These are phyloP conservation scores for Ganaspis brasiliensis DNA, from an alignment of 2,888 invertebrate species.

Conservation along the genomic window DNA sequence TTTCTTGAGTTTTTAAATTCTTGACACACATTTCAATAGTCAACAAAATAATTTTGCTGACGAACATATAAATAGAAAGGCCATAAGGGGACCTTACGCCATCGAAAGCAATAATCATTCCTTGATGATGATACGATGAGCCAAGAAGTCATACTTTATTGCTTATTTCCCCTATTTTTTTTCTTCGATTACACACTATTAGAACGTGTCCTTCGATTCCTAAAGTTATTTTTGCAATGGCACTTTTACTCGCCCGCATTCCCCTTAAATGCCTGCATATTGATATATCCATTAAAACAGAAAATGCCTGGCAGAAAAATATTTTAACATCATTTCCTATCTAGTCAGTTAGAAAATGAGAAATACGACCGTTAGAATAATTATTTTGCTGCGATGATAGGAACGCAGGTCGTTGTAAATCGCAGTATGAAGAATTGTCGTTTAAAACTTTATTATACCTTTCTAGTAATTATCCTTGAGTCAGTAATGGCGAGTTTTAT, in stretches of 20 bases:
- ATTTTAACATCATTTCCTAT: slow-evolving; percentile 17
- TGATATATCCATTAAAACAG: slow-evolving; percentile 14
- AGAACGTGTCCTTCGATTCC: slow-evolving; percentile 25
- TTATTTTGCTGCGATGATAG: slow-evolving; percentile 25
- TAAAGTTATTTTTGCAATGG: slow-evolving; percentile 13
- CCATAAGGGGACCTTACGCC: slow-evolving; percentile 14
- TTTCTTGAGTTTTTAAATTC: neutral
- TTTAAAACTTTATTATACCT: slow-evolving; percentile 22
- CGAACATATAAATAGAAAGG: slow-evolving; percentile 34
- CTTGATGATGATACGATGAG: slow-evolving; percentile 16
- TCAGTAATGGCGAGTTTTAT: neutral
- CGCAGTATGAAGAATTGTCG: slow-evolving; percentile 14
- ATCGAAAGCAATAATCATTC: slow-evolving; percentile 29
- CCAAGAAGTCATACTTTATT: slow-evolving; percentile 31
- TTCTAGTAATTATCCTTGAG: slow-evolving; percentile 26
- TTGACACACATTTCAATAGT: slow-evolving; percentile 27
- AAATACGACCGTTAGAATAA: slow-evolving; percentile 37
- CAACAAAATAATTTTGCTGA: slow-evolving; percentile 11
- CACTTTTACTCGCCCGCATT: slow-evolving; percentile 36
- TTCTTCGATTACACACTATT: neutral
- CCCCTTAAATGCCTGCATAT: slow-evolving; percentile 12
- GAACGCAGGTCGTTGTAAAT: slow-evolving; percentile 16
- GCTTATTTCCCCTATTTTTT: neutral
- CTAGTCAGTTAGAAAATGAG: slow-evolving; percentile 22
- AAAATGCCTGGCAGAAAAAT: slow-evolving; percentile 21